Percentiles rank a stretch among this genome's conserved stretches.
Evolutionary conservation across 2,888 invertebrate genomes (phyloP).

Genomic region (Mythimna lalbum): DNA sequence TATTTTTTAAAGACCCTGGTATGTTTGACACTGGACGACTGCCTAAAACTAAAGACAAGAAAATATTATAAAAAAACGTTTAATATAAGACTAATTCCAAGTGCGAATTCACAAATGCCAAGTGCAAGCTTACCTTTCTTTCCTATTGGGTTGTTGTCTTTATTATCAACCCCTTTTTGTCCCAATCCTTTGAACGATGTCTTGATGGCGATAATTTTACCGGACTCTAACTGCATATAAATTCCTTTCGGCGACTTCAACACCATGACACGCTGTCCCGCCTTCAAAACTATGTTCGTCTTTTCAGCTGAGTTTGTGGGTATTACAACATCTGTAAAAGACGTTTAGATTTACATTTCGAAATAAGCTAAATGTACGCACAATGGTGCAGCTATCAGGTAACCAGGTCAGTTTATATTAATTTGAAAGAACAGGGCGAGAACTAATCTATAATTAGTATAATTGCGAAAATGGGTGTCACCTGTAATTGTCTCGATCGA

Average conservation of each 20-base stretch:
- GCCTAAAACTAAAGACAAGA: slow-evolving; percentile 79
- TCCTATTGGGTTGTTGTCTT: slow-evolving; percentile 81
- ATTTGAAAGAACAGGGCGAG: neutral
- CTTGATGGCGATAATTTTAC: slow-evolving; percentile 98
- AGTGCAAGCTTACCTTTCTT: slow-evolving; percentile 81
- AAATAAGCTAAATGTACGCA: neutral
- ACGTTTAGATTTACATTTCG: neutral
- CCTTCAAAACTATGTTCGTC: slow-evolving; percentile 97
- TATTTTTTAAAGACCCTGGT: slow-evolving; percentile 90
- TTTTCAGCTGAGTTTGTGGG: slow-evolving; percentile 97
- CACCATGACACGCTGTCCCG: slow-evolving; percentile 98
- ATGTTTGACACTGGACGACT: slow-evolving; percentile 82
- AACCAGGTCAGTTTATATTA: no score
- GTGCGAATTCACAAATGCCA: neutral
- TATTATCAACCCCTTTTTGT: slow-evolving; percentile 81
- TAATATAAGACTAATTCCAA: neutral
- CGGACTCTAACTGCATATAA: slow-evolving; percentile 98
- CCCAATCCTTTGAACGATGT: slow-evolving; percentile 93
- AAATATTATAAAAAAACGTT: slow-evolving; percentile 1
- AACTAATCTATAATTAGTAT: neutral
- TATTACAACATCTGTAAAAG: slow-evolving; percentile 94
- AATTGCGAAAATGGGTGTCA: neutral
- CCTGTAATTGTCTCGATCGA: no score
- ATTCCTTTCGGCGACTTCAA: slow-evolving; percentile 98
- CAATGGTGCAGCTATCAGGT: neutral